phyloP scores from a whole-genome alignment of 2,888 invertebrate species.

The Tholera decimalis region DNA sequence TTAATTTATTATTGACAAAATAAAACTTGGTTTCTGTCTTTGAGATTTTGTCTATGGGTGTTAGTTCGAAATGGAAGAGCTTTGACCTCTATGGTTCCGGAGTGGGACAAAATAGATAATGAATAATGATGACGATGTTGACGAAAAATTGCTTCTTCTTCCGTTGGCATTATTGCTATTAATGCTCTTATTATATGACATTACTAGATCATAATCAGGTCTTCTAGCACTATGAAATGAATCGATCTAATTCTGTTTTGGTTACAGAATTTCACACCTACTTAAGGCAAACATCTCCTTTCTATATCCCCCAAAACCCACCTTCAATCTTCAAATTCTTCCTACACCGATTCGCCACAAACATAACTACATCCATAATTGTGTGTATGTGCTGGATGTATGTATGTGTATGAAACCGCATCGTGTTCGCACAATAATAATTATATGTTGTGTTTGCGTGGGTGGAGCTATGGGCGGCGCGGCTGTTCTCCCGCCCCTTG shows the following conservation, averaged over 20 bases:
- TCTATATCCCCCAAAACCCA: neutral
- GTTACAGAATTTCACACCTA: neutral
- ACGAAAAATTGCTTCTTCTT: neutral
- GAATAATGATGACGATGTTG: too few species aligned
- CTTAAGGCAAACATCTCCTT: neutral
- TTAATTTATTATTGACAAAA: slow-evolving; percentile 1
- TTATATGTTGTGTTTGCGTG: slow-evolving; percentile 79
- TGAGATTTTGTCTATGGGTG: neutral
- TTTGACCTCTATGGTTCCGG: too few species aligned
- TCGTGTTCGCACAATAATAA: slow-evolving; percentile 73
- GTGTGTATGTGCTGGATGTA: slow-evolving; percentile 17
- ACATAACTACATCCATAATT: slow-evolving; percentile 36
- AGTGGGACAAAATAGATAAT: too few species aligned
- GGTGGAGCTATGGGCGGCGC: slow-evolving; percentile 85
- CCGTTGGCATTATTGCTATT: neutral
- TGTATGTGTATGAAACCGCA: slow-evolving; percentile 43
- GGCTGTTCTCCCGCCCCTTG: slow-evolving; percentile 78
- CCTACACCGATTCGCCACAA: slow-evolving; percentile 6
- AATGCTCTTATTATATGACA: neutral
- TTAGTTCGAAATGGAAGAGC: too few species aligned
- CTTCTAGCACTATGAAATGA: neutral
- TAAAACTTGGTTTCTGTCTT: neutral
- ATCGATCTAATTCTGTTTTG: neutral
- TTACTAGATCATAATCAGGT: neutral
- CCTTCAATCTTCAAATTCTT: slow-evolving; percentile 1